These are phyloP conservation scores for Thamnophis sirtalis DNA, from an alignment of 2,113 vertebrate genomes.

Conservation along the genomic window DNA sequence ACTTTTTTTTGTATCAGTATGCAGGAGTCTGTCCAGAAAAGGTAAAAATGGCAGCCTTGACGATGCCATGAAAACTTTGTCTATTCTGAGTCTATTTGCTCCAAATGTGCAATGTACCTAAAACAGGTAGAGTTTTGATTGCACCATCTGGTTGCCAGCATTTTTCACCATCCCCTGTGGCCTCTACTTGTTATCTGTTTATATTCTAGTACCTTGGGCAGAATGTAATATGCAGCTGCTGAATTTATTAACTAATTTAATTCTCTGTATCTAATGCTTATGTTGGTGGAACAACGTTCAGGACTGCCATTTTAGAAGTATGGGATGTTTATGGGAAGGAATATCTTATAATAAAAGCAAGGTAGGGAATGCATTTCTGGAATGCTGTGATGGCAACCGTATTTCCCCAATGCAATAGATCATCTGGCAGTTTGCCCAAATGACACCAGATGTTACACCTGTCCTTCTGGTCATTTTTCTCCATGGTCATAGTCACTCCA, in stretches of 20 bases:
- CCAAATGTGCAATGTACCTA: not conserved
- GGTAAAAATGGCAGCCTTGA: not conserved
- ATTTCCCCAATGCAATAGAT: not conserved
- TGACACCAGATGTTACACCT: not conserved
- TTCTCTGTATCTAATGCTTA: not conserved
- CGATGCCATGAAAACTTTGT: not conserved
- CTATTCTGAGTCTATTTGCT: not conserved
- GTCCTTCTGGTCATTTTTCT: not conserved
- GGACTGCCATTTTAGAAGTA: not conserved
- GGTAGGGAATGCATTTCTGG: not conserved
- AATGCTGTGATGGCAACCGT: not conserved
- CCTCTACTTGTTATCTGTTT: not conserved
- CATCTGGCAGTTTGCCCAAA: not conserved
- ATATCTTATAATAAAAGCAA: not conserved
- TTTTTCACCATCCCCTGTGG: not conserved
- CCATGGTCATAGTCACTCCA: not conserved
- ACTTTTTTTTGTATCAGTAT: not conserved
- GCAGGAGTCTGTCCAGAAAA: not conserved
- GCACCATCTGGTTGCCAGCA: not conserved
- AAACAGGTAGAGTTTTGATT: not conserved
- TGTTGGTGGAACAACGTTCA: not conserved
- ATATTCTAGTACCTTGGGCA: not conserved
- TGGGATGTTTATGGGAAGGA: not conserved
- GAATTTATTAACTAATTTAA: not conserved
- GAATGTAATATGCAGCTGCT: not conserved